phyloP scores from a whole-genome alignment of 1,140 invertebrate genomes.

The Zaprionus vittiger region DNA sequence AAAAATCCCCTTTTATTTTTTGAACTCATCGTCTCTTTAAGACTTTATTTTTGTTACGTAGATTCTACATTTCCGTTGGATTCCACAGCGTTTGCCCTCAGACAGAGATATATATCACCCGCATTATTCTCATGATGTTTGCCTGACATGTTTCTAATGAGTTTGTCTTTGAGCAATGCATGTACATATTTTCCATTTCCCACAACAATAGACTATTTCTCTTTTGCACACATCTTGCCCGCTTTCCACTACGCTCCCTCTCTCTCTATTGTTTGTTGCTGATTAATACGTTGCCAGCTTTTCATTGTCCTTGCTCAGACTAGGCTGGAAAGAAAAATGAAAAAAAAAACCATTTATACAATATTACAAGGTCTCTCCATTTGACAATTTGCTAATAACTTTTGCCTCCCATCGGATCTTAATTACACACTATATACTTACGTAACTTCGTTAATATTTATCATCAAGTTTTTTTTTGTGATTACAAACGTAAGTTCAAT shows the following conservation, averaged over 20 bases:
- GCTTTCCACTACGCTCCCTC: neutral
- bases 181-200: conserved; percentile 20
- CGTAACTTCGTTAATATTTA: neutral
- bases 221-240: neutral
- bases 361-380: neutral
- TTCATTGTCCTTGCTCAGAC: conserved; percentile 16
- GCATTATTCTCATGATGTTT: conserved; percentile 13
- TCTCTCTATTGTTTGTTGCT: conserved; percentile 11
- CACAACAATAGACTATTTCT: conserved; percentile 9
- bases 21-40: neutral
- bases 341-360: neutral
- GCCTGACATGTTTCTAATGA: conserved; percentile 34
- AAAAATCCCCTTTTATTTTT: neutral
- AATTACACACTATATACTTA: neutral
- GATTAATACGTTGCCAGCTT: conserved; percentile 32
- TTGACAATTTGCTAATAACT: conserved; percentile 28
- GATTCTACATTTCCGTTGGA: neutral
- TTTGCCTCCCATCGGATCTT: neutral
- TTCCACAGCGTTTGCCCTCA: neutral
- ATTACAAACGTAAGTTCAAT: conserved; percentile 50
- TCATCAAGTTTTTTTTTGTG: conserved; percentile 4
- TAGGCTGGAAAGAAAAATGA: neutral
- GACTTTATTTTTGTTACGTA: neutral
- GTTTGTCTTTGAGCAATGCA: conserved; percentile 15
- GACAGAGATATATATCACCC: conserved; percentile 5